These are phyloP conservation scores for Triplophysa dalaica DNA, from an alignment of 2,113 vertebrate species.

Conservation along the genomic window DNA sequence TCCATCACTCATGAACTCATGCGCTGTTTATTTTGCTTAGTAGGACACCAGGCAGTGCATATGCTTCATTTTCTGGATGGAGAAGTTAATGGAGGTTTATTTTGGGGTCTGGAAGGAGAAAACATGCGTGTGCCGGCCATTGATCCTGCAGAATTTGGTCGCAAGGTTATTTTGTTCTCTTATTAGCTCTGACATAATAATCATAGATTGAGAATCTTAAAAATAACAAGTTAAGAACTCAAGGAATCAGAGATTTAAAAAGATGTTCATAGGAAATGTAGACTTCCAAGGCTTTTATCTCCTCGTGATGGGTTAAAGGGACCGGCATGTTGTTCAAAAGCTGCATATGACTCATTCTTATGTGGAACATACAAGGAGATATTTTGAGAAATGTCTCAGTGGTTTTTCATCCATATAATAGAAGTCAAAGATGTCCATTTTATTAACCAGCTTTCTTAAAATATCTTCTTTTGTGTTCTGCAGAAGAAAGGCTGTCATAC, in stretches of 20 bases:
- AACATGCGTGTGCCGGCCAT: slow-evolving; percentile 52
- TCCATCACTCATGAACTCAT: slow-evolving; percentile 60
- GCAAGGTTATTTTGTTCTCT: neutral
- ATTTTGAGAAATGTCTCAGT: no score
- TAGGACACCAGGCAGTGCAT: slow-evolving; percentile 49
- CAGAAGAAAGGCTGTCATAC: no score
- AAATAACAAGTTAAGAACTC: slow-evolving; percentile 1
- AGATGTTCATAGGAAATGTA: slow-evolving; percentile 53
- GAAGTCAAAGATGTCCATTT: neutral
- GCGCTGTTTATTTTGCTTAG: slow-evolving; percentile 43
- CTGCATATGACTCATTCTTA: no score
- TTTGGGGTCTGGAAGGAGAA: slow-evolving; percentile 60
- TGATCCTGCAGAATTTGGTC: neutral
- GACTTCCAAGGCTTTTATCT: slow-evolving; percentile 30
- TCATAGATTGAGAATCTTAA: neutral
- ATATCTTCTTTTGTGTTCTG: no score
- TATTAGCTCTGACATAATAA: neutral
- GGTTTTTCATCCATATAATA: no score
- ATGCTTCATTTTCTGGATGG: slow-evolving; percentile 54
- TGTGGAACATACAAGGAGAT: no score
- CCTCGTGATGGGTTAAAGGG: no score
- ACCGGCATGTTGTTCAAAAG: no score
- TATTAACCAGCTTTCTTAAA: no score
- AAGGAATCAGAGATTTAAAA: slow-evolving; percentile 5
- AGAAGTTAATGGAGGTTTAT: slow-evolving; percentile 57